Conservation (phyloP, 92 coral and sea anemone genomes). For the Nematostella vectensis region DNA sequence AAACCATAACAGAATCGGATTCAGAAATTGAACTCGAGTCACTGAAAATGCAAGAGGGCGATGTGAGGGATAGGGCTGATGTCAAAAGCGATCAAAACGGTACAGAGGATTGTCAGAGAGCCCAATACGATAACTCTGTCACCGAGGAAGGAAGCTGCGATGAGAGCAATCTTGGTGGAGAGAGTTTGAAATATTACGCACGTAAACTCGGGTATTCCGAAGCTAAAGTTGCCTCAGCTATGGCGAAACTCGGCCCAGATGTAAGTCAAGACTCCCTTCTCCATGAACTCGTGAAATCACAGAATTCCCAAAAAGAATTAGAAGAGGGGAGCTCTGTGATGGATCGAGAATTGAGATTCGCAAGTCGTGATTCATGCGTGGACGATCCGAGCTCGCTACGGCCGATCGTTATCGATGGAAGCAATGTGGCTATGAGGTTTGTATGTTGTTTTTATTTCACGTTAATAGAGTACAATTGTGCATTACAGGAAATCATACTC, state of each 20-base stretch:
- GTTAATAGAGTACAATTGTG: too few relatives aligned
- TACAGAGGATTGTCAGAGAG: too few relatives aligned
- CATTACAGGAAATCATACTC: constrained; percentile 14
- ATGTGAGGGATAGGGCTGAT: too few relatives aligned
- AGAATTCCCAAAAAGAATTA: constrained; percentile 78
- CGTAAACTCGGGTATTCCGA: constrained; percentile 74
- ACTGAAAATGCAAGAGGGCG: background rate
- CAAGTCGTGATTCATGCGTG: constrained; percentile 18
- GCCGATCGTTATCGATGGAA: constrained; percentile 91
- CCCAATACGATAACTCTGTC: too few relatives aligned
- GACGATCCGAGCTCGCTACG: constrained; percentile 68
- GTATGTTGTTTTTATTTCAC: too few relatives aligned
- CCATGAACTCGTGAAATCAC: constrained; percentile 67
- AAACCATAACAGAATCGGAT: background rate
- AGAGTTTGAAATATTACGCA: constrained; percentile 65
- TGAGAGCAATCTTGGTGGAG: too few relatives aligned
- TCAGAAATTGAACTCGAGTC: background rate
- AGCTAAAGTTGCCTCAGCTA: constrained; percentile 53
- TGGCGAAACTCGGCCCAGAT: constrained; percentile 69
- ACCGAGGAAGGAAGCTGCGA: too few relatives aligned
- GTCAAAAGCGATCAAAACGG: too few relatives aligned
- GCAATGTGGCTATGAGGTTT: constrained; percentile 99
- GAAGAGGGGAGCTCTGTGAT: constrained; percentile 74
- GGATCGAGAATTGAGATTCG: constrained; percentile 3
- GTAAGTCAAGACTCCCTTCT: constrained; percentile 76